A percentile compares a stretch with the other conserved stretches of the same genome.
These are phyloP conservation scores for Hecatera dysodea DNA, from an alignment of 2,888 invertebrate genomes.

Conservation along the genomic window DNA sequence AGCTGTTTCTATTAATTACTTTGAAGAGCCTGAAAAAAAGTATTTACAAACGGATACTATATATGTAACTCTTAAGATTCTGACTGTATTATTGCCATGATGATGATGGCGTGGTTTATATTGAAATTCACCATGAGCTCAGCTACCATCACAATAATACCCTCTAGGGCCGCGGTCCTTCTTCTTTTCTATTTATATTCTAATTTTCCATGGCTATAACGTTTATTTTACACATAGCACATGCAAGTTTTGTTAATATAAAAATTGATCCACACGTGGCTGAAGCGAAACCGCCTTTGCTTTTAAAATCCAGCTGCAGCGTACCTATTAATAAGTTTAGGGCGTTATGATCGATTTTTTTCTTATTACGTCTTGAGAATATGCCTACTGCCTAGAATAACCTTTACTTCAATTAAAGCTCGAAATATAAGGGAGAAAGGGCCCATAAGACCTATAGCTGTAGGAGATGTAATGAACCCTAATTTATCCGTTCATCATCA, in stretches of 20 bases:
- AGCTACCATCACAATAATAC: not conserved
- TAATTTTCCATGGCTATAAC: constrained; percentile 47
- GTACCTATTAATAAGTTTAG: constrained; percentile 51
- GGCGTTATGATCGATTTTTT: constrained; percentile 20
- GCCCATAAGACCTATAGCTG: not conserved
- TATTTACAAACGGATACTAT: not conserved
- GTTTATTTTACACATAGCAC: constrained; percentile 57
- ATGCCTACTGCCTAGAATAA: constrained; percentile 1
- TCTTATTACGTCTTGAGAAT: constrained; percentile 22
- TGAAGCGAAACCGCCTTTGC: constrained; percentile 32
- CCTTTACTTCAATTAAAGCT: constrained; percentile 25
- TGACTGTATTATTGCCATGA: not conserved
- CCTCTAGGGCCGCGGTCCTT: constrained; percentile 14
- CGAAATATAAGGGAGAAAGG: not conserved
- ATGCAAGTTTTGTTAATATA: constrained; percentile 63
- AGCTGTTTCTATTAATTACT: not conserved
- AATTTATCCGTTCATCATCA: constrained; percentile 41
- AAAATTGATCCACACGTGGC: constrained; percentile 55
- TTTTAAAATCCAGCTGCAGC: constrained; percentile 39
- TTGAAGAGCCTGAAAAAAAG: not conserved
- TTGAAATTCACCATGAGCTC: not conserved
- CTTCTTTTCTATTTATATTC: constrained; percentile 48
- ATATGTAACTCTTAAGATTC: not conserved
- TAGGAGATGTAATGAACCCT: constrained; percentile 25
- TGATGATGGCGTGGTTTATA: not conserved